phyloP scores from a whole-genome alignment of 2,888 invertebrate genomes.

The Apotomis betuletana region DNA sequence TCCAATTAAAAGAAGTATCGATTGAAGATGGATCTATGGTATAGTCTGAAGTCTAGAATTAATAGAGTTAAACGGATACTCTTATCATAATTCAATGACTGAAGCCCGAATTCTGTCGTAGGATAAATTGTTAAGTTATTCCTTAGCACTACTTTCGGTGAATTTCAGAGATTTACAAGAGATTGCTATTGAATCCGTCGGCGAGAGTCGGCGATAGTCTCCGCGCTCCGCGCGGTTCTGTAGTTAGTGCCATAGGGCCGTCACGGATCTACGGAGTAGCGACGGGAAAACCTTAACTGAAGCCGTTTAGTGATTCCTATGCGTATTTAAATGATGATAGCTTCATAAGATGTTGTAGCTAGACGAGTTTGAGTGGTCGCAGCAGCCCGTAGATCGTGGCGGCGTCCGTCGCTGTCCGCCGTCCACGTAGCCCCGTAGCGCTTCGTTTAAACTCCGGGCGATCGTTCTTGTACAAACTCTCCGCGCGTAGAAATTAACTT shows the following conservation, averaged over 20 bases:
- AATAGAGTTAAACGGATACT: background rate
- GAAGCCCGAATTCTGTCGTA: slow-evolving; percentile 5
- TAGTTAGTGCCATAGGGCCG: slow-evolving; percentile 40
- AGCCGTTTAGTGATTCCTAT: background rate
- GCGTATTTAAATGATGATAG: background rate
- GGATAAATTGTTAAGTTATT: slow-evolving; percentile 11
- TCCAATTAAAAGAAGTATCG: background rate
- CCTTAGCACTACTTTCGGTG: slow-evolving; percentile 11
- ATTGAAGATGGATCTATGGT: slow-evolving; percentile 4
- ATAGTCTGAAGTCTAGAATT: background rate
- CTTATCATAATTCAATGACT: background rate
- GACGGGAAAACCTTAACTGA: background rate
- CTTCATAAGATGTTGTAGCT: background rate
- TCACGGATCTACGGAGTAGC: slow-evolving; percentile 6
- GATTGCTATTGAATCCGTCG: slow-evolving; percentile 13
- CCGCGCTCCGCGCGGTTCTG: slow-evolving; percentile 15
- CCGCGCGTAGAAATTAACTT: slow-evolving; percentile 44
- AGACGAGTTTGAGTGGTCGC: no score
- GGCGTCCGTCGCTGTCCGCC: slow-evolving; percentile 1
- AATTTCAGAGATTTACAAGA: slow-evolving; percentile 25
- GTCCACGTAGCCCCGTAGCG: slow-evolving; percentile 16
- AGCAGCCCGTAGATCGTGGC: no score
- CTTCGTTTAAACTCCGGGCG: background rate
- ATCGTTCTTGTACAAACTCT: background rate
- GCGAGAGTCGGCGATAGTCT: slow-evolving; percentile 3